Evolutionary conservation across 1,140 invertebrate genomes (phyloP), one percentile per base, ranked within the genome.

Genomic region (Sinonovacula constricta): DNA sequence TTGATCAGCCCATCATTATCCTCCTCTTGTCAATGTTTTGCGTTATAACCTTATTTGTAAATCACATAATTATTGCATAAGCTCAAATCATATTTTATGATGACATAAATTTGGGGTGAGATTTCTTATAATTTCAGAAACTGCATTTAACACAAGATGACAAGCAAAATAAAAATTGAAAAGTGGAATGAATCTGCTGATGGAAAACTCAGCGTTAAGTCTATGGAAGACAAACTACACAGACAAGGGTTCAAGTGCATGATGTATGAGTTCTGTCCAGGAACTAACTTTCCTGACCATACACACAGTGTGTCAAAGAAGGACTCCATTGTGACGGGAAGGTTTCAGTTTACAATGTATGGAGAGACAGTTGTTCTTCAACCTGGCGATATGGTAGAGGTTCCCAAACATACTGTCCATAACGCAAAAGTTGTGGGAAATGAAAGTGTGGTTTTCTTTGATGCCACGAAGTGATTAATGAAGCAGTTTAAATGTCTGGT

Each of bases 351-450:
- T 51, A 71, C 56, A 14, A 89, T 90, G 88, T 83, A 84, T 75
- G 88, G 88, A 22, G 80, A 90, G 68, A 82, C 80, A 22, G 83
- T 88, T 31, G 69, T 87, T 3, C 72, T 90, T 56, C 65, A 86
- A 33, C 88, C 89, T n/a, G 89, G 89, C 7, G 88, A 90, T 39
- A 89, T 88, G 80, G 77, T 90, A 2, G 85, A 88, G 24, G 86
- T 90, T 12, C 89, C 89, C 0, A 85, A 84, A 39, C 77, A 87
- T 28, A 85, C 80, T 31, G 80, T 89, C 2, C 89, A 90, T 53
- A 88, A 84, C 72, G 88, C 88, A 22, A 63, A 71, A 24, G 89
- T 90, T 72, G 81, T 89, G 59, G 89, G 88, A 18, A 78, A 68
- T 28, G 71, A 88, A 49, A 28, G 75, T 65, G 87, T 89, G 0